Base-by-base conservation (phyloP, 2,113 vertebrate species). In the Aegotheles bennettii region DNA sequence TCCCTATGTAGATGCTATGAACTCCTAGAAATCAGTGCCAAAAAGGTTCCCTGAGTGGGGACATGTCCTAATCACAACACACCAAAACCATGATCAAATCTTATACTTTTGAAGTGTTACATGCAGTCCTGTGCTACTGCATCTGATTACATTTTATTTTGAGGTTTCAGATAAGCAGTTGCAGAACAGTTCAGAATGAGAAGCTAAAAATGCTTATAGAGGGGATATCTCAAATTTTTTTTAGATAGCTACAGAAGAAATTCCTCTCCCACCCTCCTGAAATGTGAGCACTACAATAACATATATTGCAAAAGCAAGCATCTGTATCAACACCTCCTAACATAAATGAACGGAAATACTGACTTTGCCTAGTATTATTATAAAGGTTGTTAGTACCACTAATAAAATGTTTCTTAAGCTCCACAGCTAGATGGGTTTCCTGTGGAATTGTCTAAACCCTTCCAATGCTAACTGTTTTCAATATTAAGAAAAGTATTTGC, bases 351-450 rank as follows among this genome's bases (percentile, higher is more conserved):
- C 4, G 89, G 96, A 95, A 96, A 93, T 29, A 86, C 45, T 95
- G 83, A 80, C 90, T 91, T 96, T 83, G 65, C 36, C 80, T 81
- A 84, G 89, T 96, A 93, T 94, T 97, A 83, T 94, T 93, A 16
- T 86, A 93, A 95, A 96, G 75, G 80, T 96, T 88, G 95, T 95
- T 95, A 97, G 64, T 79, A 81, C 83, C 40, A 42, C 92, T 96
- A 96, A 94, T 97, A 97, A 97, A 94, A 94, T 75, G 93, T 94
- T 95, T 90, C 94, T 95, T 94, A 83, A 95, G 95, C 92, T 92
- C 87, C 77, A 82, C 47, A 87, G 95, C 87, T 94, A 86, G 94
- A 96, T 95, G 87, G 89, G 89, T 96, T 97, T 97, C 96, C 97
- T 96, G 94, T 97, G 94, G 96, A 97, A 97, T 95, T 86, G 87